These are phyloP conservation scores for Camponotus floridanus DNA, from an alignment of 1,140 invertebrate genomes.

Conservation along the genomic window DNA sequence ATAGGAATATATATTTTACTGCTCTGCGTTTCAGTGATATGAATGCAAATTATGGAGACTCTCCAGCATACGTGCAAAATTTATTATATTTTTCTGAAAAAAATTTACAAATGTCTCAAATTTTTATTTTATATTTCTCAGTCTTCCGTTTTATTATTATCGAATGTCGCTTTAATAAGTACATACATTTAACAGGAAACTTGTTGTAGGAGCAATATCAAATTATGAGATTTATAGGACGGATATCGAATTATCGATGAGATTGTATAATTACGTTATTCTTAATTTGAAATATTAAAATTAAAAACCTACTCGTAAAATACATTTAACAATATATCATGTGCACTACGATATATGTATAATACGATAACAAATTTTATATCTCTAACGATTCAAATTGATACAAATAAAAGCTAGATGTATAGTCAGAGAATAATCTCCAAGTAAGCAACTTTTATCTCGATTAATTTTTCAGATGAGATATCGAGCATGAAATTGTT, in stretches of 20 bases:
- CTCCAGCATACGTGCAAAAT: slow-evolving; percentile 7
- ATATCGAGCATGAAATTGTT: slow-evolving; percentile 65
- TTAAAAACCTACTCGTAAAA: not conserved
- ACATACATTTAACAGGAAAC: not conserved
- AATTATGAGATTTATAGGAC: slow-evolving; percentile 2
- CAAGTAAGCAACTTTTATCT: slow-evolving; percentile 28
- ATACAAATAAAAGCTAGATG: slow-evolving; percentile 23
- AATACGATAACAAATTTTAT: not conserved
- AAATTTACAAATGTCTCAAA: not conserved
- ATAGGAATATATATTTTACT: slow-evolving; percentile 11
- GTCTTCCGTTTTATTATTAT: not conserved
- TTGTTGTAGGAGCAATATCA: not conserved
- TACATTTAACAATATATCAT: not conserved
- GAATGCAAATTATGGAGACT: slow-evolving; percentile 1
- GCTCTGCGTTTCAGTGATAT: not conserved
- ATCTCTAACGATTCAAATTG: slow-evolving; percentile 31
- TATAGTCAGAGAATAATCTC: slow-evolving; percentile 53
- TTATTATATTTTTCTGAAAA: not conserved
- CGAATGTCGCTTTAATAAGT: not conserved
- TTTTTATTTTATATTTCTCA: slow-evolving; percentile 1
- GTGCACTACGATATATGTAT: not conserved
- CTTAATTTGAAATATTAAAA: slow-evolving; percentile 23
- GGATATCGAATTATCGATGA: not conserved
- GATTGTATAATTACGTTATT: not conserved
- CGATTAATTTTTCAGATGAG: slow-evolving; percentile 16